Conservation (phyloP, 2,797 vertebrate species). For the Cuculus canorus region DNA sequence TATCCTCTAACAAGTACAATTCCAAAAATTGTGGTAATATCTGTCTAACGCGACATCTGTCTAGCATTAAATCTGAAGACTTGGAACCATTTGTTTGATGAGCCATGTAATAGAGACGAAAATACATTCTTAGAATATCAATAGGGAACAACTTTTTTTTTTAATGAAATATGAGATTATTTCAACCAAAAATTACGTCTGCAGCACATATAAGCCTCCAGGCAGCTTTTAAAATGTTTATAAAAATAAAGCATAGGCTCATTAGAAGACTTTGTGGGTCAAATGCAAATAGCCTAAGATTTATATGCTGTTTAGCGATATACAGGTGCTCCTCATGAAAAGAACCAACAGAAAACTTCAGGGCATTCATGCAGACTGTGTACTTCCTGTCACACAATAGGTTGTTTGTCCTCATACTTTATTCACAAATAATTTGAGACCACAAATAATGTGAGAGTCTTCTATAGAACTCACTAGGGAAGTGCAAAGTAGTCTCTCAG, state of each 20-base stretch:
- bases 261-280: conserved; percentile 37
- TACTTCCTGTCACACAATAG: conserved; percentile 6
- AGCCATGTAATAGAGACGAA: neutral
- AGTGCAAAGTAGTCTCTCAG: neutral
- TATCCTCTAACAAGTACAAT: neutral
- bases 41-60: conserved; percentile 27
- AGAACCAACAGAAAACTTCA: conserved; percentile 39
- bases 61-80: conserved; percentile 46
- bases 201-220: neutral
- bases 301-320: conserved; percentile 33
- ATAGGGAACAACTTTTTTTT: neutral
- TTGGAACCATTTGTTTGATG: conserved; percentile 51
- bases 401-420: conserved; percentile 21
- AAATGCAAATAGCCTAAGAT: conserved; percentile 36
- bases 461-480: neutral
- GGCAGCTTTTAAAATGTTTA: conserved; percentile 42
- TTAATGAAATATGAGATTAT: conserved; percentile 35
- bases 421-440: conserved; percentile 1
- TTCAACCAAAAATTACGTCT: conserved; percentile 35
- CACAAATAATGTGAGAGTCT: neutral
- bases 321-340: conserved; percentile 26
- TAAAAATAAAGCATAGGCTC: conserved; percentile 27
- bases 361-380: conserved; percentile 16
- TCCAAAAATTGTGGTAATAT: conserved; percentile 35
- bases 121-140: conserved; percentile 52